These are phyloP conservation scores for Channallabes apus DNA, from an alignment of 2,797 vertebrate genomes.

Conservation along the genomic window DNA sequence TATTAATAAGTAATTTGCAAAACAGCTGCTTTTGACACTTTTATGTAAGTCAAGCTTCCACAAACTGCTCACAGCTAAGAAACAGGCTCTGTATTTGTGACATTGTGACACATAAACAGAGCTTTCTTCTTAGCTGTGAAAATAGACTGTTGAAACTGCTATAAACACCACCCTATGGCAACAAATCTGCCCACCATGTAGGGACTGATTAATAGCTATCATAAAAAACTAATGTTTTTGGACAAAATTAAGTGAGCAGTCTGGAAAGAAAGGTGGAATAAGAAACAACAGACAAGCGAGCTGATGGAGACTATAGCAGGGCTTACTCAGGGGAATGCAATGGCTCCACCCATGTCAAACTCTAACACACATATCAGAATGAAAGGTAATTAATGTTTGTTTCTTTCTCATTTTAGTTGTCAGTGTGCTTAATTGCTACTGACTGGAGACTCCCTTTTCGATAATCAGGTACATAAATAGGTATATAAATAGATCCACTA, in stretches of 20 bases:
- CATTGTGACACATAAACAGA: too few relatives aligned
- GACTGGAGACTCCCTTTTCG: conserved; percentile 31
- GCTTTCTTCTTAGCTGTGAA: too few relatives aligned
- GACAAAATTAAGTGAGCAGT: conserved; percentile 48
- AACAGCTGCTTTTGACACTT: neutral
- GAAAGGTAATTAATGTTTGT: conserved; percentile 29
- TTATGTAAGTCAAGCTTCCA: neutral
- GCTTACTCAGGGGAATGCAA: conserved; percentile 2
- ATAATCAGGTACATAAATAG: conserved; percentile 34
- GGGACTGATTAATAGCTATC: conserved; percentile 23
- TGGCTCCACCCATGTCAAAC: conserved; percentile 17
- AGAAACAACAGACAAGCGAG: conserved; percentile 25
- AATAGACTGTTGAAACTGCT: neutral
- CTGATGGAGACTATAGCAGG: conserved; percentile 19
- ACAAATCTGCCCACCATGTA: neutral
- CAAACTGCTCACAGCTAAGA: neutral
- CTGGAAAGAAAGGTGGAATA: conserved; percentile 48
- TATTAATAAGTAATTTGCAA: neutral
- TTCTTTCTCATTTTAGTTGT: conserved; percentile 41
- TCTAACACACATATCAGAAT: neutral
- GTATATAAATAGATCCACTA: conserved; percentile 43
- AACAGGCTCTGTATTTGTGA: neutral
- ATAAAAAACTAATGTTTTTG: conserved; percentile 7
- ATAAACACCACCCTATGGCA: conserved; percentile 8
- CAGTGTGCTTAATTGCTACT: conserved; percentile 35